Percentiles rank a stretch among this genome's conserved stretches.
Evolutionary conservation across 2,888 invertebrate species (phyloP).

Genomic region (Sphaerophoria taeniata): DNA sequence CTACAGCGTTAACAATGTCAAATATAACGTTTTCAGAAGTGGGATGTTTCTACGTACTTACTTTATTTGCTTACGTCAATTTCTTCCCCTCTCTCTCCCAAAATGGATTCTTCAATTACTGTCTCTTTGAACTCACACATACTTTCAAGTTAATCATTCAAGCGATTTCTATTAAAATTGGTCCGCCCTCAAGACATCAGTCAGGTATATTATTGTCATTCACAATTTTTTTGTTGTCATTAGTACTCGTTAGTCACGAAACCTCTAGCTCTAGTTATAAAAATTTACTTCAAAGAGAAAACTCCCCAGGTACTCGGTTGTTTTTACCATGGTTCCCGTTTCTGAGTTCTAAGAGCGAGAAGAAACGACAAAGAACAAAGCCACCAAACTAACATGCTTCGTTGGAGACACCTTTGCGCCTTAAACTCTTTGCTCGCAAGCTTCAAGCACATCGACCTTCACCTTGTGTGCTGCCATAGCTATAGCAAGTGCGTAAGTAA

Average conservation of each 20-base stretch:
- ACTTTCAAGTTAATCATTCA: slow-evolving; percentile 31
- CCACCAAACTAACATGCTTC: slow-evolving; percentile 29
- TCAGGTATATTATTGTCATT: slow-evolving; percentile 7
- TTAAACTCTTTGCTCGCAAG: neutral
- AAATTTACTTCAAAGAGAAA: slow-evolving; percentile 3
- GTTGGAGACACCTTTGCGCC: slow-evolving; percentile 9
- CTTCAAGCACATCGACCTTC: slow-evolving; percentile 45
- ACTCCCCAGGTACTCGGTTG: neutral
- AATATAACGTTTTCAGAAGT: neutral
- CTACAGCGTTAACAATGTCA: too few species aligned
- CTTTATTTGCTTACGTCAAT: neutral
- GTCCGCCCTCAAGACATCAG: slow-evolving; percentile 21
- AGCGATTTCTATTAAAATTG: slow-evolving; percentile 48
- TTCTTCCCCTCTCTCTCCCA: neutral
- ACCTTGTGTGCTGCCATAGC: slow-evolving; percentile 45
- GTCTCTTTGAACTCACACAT: neutral
- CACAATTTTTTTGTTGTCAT: neutral
- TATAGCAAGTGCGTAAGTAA: slow-evolving; percentile 57
- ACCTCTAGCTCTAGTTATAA: neutral
- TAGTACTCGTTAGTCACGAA: neutral
- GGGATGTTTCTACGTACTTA: neutral
- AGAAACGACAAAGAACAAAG: neutral
- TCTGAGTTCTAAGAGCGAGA: neutral
- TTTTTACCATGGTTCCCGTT: slow-evolving; percentile 1
- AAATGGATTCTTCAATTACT: slow-evolving; percentile 4